Base-by-base conservation (phyloP, 2,113 vertebrate species). In the Toxostoma redivivum region DNA sequence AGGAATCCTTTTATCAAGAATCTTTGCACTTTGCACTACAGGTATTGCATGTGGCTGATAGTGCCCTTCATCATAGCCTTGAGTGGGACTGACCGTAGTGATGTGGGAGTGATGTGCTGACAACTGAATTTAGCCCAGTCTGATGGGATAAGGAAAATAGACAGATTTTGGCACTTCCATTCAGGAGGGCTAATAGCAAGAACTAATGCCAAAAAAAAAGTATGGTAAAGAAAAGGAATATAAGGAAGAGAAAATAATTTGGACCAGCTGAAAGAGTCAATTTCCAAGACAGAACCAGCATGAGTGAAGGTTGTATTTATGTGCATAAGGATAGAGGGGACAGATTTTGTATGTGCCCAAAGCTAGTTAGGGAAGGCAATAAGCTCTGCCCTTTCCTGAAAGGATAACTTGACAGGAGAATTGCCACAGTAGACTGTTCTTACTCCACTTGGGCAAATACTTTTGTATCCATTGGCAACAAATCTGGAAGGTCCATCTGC, bases 401-500 rank as follows among this genome's bases (percentile, higher is more conserved):
- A 71, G 5, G 10, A 56, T 13, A 51, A 9, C 14, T 31, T 78
- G 28, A 15, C 7, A n/a, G 17, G 22, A 33, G 28, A 73, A 38
- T 25, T n/a, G 11, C 13, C 16, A 40, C 16, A 25, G 33, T 38
- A 38, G 45, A 38, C 38, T 37, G 11, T 15, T 58, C 19, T 51
- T 45, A 67, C 6, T 74, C 28, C 45, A 95, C 66, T 57, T 93
- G 66, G 88, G 38, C 84, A 89, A 89, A 85, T 73, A 76, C 40
- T 73, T 91, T 47, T 85, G 35, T 89, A 69, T 86, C 73, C 66
- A 62, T 5, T 87, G 37, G 37, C 53, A 95, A 81, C 48, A 82
- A 81, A 92, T 72, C 78, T 87, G 53, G 37, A 78, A 92, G 37
- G 48, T 78, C 57, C 48, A 67, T 89, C 77, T 92, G 37, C 74